Percentiles rank a stretch among this genome's conserved stretches.
Evolutionary conservation across 2,113 vertebrate genomes (phyloP).

Genomic region (Barbus barbus): DNA sequence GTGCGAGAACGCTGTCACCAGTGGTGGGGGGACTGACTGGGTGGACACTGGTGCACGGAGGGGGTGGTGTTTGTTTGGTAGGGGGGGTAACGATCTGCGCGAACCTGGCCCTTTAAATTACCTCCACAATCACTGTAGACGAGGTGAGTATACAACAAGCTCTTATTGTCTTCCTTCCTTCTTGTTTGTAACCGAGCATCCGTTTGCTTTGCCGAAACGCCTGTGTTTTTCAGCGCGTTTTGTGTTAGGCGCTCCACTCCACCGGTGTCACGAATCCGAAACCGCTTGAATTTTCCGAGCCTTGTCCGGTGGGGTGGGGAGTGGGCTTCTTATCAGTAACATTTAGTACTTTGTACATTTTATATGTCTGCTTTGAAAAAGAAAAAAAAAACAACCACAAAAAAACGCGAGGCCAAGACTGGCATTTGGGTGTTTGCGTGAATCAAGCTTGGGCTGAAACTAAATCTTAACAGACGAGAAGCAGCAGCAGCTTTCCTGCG

Average conservation of each 20-base stretch:
- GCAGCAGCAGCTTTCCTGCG: slow-evolving; percentile 33
- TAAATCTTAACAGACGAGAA: slow-evolving; percentile 23
- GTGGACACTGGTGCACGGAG: slow-evolving; percentile 70
- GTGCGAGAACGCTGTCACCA: slow-evolving; percentile 55
- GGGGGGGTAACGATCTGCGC: slow-evolving; percentile 66
- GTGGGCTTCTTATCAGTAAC: slow-evolving; percentile 63
- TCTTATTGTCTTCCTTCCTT: slow-evolving; percentile 45
- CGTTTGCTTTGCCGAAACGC: slow-evolving; percentile 7
- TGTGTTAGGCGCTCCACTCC: slow-evolving; percentile 60
- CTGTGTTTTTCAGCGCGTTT: slow-evolving; percentile 43
- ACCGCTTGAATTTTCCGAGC: slow-evolving; percentile 64
- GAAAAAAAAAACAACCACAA: too few relatives aligned
- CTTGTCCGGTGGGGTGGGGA: slow-evolving; percentile 56
- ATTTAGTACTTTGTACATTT: slow-evolving; percentile 4
- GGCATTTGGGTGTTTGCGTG: slow-evolving; percentile 12
- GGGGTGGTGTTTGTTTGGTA: slow-evolving; percentile 75
- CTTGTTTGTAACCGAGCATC: slow-evolving; percentile 44
- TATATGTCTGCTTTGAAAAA: background rate
- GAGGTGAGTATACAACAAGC: slow-evolving; percentile 71
- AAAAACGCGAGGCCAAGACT: background rate
- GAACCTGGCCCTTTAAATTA: slow-evolving; percentile 78
- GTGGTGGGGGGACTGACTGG: slow-evolving; percentile 65
- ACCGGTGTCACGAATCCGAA: slow-evolving; percentile 74
- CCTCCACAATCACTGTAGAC: slow-evolving; percentile 65
- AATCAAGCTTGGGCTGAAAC: slow-evolving; percentile 13